Evolutionary conservation across 2,888 invertebrate species (phyloP).

Genomic region (Dryocosmus kuriphilus): DNA sequence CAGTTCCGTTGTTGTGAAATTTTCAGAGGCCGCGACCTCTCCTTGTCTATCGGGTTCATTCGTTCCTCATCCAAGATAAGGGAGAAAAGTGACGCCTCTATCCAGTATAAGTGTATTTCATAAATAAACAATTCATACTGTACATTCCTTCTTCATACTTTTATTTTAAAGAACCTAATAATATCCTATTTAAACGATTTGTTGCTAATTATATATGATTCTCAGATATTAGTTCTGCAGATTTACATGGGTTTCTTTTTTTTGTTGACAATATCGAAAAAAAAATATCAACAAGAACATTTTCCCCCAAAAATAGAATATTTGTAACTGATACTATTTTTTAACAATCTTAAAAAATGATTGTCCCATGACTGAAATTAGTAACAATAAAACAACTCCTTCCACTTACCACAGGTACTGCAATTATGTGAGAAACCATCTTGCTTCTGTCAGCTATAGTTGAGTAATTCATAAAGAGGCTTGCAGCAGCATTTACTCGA

Average conservation of each 20-base stretch:
- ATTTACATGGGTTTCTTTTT: too few species aligned
- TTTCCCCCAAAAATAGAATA: too few species aligned
- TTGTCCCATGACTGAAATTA: not conserved
- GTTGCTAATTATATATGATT: too few species aligned
- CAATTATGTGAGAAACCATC: constrained; percentile 72
- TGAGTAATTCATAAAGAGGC: constrained; percentile 69
- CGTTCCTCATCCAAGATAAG: constrained; percentile 56
- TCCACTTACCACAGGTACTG: constrained; percentile 68
- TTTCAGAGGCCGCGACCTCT: constrained; percentile 69
- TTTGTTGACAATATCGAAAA: too few species aligned
- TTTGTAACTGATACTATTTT: not conserved
- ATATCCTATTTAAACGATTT: too few species aligned
- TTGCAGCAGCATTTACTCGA: constrained; percentile 66
- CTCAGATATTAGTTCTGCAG: too few species aligned
- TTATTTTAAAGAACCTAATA: not conserved
- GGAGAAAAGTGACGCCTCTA: constrained; percentile 34
- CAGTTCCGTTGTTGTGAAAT: constrained; percentile 68
- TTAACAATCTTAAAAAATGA: not conserved
- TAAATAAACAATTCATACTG: constrained; percentile 30
- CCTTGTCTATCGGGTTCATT: constrained; percentile 60
- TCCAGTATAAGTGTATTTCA: constrained; percentile 12
- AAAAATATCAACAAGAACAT: too few species aligned
- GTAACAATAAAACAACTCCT: not conserved
- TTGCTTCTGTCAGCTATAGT: constrained; percentile 62
- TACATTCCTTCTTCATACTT: not conserved